phyloP scores from a whole-genome alignment of 2,888 invertebrate species.

The Tortricodes alternella region DNA sequence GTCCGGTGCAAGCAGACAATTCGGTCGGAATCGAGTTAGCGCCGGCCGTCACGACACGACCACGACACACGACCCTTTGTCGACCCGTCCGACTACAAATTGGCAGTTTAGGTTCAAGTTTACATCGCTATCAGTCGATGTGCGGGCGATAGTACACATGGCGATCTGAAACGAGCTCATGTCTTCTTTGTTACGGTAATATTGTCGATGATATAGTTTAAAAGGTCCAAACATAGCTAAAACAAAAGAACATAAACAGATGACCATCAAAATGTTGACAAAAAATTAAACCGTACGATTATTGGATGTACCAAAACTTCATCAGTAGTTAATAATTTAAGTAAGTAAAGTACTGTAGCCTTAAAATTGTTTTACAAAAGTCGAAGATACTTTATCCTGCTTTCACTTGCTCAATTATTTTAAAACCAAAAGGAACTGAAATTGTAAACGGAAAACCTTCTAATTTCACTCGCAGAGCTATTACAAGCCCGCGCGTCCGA shows the following conservation, averaged over 20 bases:
- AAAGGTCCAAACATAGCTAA: too few relatives aligned
- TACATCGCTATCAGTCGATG: slow-evolving; percentile 34
- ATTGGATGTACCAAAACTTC: too few relatives aligned
- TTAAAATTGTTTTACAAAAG: background rate
- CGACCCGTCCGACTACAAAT: slow-evolving; percentile 73
- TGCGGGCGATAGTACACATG: slow-evolving; percentile 23
- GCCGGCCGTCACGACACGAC: slow-evolving; percentile 34
- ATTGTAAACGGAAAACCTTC: background rate
- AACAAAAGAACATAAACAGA: too few relatives aligned
- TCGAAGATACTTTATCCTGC: background rate
- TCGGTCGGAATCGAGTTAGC: slow-evolving; percentile 13
- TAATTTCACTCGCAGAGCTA: background rate
- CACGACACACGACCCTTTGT: slow-evolving; percentile 60
- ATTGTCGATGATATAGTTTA: too few relatives aligned
- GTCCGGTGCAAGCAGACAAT: slow-evolving; percentile 6
- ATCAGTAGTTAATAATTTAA: too few relatives aligned
- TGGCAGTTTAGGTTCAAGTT: slow-evolving; percentile 58
- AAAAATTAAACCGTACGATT: too few relatives aligned
- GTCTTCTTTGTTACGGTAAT: slow-evolving; percentile 9
- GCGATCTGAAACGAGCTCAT: slow-evolving; percentile 1
- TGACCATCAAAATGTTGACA: too few relatives aligned
- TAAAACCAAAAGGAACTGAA: background rate
- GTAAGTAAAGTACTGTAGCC: too few relatives aligned
- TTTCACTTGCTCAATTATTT: background rate
- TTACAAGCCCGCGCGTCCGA: background rate